Evolutionary conservation across 2,113 vertebrate species (phyloP).

Genomic region (Stercorarius parasiticus): DNA sequence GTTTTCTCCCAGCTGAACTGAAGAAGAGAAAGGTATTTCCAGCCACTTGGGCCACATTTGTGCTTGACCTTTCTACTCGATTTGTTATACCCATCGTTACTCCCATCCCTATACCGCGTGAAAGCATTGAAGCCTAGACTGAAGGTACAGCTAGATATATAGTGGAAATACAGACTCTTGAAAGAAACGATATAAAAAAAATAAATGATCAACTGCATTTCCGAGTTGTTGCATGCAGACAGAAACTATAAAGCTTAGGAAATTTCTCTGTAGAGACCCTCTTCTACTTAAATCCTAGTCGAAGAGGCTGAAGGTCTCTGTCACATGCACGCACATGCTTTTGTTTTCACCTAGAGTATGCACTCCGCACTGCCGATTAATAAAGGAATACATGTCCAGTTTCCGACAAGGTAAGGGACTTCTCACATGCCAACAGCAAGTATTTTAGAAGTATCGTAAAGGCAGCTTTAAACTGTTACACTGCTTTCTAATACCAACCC

Average conservation of each 20-base stretch:
- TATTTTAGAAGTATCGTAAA: background rate
- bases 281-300: background rate
- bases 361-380: background rate
- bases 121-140: background rate
- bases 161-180: background rate
- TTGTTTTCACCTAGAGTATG: background rate
- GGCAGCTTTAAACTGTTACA: background rate
- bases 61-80: background rate
- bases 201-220: background rate
- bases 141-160: background rate
- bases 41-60: background rate
- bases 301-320: background rate
- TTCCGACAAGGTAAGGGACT: background rate
- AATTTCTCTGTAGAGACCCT: background rate
- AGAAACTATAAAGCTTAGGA: background rate
- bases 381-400: background rate
- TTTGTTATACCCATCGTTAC: background rate
- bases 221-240: background rate
- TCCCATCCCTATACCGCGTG: background rate
- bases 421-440: accelerated
- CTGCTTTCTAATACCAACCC: background rate
- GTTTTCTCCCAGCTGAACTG: background rate
- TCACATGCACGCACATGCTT: accelerated
- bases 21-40: background rate
- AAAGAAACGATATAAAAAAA: background rate